Evolutionary conservation across 2,113 vertebrate genomes (phyloP).

Genomic region (Chitala chitala): DNA sequence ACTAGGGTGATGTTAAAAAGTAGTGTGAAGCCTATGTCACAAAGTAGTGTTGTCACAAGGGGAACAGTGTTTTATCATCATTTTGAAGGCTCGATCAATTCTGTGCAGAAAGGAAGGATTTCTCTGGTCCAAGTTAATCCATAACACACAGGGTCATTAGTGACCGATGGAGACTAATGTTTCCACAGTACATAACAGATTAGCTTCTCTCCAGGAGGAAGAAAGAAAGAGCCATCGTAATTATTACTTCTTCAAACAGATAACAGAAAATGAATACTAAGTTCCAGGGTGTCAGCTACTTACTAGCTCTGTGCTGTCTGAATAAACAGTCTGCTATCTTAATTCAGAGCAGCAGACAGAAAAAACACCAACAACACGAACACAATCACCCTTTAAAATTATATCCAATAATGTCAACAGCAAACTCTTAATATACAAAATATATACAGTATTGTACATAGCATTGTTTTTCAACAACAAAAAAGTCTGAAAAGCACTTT

Average conservation of each 20-base stretch:
- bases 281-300: background rate
- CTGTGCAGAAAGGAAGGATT: background rate
- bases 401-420: background rate
- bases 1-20: too few relatives aligned
- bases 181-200: background rate
- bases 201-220: background rate
- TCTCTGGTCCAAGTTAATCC: background rate
- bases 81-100: background rate
- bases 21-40: background rate
- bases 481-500: too few relatives aligned
- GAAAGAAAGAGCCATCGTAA: background rate
- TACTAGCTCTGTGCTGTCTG: background rate
- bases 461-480: too few relatives aligned
- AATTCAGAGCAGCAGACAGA: background rate
- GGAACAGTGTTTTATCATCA: background rate
- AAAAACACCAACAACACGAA: background rate
- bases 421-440: background rate
- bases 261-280: background rate
- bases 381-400: background rate
- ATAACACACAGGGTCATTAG: constrained; percentile 7
- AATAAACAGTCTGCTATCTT: background rate
- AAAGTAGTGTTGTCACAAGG: background rate
- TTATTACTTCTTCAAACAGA: background rate
- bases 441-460: background rate
- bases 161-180: background rate